phyloP scores from a whole-genome alignment of 2,797 vertebrate species.

The Cryptoprocta ferox region DNA sequence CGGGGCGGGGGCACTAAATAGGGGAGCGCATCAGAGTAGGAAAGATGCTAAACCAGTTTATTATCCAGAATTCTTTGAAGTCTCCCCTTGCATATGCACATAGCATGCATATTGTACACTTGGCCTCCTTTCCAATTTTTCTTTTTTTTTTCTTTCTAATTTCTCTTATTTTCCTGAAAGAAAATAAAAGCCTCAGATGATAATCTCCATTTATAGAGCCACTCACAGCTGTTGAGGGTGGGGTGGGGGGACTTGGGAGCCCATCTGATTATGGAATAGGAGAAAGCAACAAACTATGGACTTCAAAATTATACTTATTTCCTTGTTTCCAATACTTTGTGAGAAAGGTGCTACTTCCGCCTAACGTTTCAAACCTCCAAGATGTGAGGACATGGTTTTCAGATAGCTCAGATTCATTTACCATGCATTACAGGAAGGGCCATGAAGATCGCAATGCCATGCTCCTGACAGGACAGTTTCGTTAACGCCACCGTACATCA shows the following conservation, averaged over 20 bases:
- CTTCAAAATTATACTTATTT: accelerated
- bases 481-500: accelerated
- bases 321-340: background rate
- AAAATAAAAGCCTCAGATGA: background rate
- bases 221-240: background rate
- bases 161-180: background rate
- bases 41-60: background rate
- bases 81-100: background rate
- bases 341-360: background rate
- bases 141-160: too few relatives aligned
- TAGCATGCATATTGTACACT: background rate
- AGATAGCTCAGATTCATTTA: background rate
- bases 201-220: background rate
- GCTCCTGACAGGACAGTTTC: accelerated
- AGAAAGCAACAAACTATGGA: too few relatives aligned
- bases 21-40: accelerated
- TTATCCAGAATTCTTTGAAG: accelerated
- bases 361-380: background rate
- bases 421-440: accelerated
- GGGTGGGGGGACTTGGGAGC: accelerated
- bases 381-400: background rate
- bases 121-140: background rate
- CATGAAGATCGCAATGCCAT: accelerated
- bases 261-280: background rate
- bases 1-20: accelerated